Base-by-base conservation (phyloP, 2,888 invertebrate genomes). In the Andricus curvator region DNA sequence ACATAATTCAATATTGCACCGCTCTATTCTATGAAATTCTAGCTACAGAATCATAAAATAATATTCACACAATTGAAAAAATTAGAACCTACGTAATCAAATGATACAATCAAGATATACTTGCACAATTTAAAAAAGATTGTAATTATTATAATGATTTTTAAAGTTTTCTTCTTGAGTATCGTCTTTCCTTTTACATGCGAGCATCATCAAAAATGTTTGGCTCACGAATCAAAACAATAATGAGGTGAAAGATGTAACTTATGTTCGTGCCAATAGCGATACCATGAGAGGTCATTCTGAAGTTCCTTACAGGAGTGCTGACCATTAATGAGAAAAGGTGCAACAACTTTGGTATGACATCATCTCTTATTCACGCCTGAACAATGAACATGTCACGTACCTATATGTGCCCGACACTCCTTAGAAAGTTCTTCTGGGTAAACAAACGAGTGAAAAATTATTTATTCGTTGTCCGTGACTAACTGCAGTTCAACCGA, bases 341-440 rank as follows among this genome's bases (percentile, higher is more conserved):
- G 87, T 89, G 89, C 87, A 89, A 89, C 84, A 82, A 85, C 86
- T 83, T 77, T 77, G 51, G 82, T 76, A 88, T 91, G 90, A 90
- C 88, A 88, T 91, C 90, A 91, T 83, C 85, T 85, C 81, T 88
- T 87, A 89, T 89, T 90, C 88, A 88, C 87, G 89, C 88, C 85
- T 86, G 56, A 56, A 56, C 56, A 56, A 56, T 81, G 80, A 56
- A 79, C 77, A 82, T 80, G 65, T 74, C 85, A 78, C 80, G 77
- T 78, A 48, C 20, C 25, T 70, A 25, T 70, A 74, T 56, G 83
- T 78, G 74, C 78, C 82, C 80, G 88, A 88, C 90, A 89, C 90
- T 89, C 90, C 90, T 88, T 89, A 89, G 89, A 90, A 90, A 90
- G 88, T 88, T 86, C 86, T 77, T 85, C 81, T 68, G 81, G 83